Evolutionary conservation across 2,797 vertebrate species (phyloP), one percentile per base, ranked within the genome.

Genomic region (Galago senegalensis): DNA sequence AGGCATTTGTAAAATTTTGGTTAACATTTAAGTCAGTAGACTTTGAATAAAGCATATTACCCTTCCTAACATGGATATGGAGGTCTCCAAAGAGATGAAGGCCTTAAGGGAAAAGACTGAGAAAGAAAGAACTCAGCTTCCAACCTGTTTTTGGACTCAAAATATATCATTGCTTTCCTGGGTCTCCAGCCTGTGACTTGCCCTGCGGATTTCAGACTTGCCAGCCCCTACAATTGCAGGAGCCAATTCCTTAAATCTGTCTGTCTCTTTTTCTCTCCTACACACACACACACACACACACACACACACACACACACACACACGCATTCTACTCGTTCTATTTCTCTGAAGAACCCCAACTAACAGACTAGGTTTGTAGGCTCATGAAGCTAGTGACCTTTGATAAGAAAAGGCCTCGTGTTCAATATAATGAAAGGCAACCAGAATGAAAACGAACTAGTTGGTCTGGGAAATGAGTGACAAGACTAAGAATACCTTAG

Each of bases 401-500:
- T 82, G 72, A 76, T 82, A 53, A 89, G 72, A 89, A 93, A 89
- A 92, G 20, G 29, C 72, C 49, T 82, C 89, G 12, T 69, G 21
- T 95, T 93, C 90, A 90, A 72, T 76, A 82, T 69, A 96, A 96
- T 95, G 63, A 94, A 86, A 94, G 63, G 65, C 25, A 4, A 27
- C 86, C 72, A 90, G 94, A 97, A 94, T 31, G 73, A 85, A 97
- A 95, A 96, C 81, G 70, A 89, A 96, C 89, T 76, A 93, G 87
- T 67, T 75, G 72, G 92, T 93, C 60, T 63, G 34, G 96, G 96
- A 92, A 92, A 87, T 91, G 94, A 97, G 65, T 96, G 93, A 93
- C 82, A 96, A 94, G 93, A 89, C 95, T 94, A 95, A 97, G 95
- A 97, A 93, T 83, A 97, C 89, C 94, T 96, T 95, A 91, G 96